Base-by-base conservation (phyloP, 2,888 invertebrate species). In the Ectropis crepuscularia region DNA sequence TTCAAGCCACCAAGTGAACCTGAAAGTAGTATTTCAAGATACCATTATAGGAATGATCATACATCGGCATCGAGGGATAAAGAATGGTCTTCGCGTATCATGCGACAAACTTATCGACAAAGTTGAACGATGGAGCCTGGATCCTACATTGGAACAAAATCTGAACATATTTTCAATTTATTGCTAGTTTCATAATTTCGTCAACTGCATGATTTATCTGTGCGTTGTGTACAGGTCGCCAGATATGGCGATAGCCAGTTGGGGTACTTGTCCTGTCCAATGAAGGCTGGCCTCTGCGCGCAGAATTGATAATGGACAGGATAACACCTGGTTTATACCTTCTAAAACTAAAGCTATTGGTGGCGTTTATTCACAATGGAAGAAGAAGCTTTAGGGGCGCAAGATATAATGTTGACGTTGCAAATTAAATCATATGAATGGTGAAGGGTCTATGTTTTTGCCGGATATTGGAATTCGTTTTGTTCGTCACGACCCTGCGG, bases 291-390 rank as follows among this genome's bases (percentile, higher is more conserved):
- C 72, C 73, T 72, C 73, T 74, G 78, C 78, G 78, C 72, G 59
- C 66, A 77, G 88, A 86, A 87, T 86, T 83, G 83, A 83, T 85
- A 89, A 87, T 85, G 71, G 72, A 78, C 82, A 83, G 86, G 86
- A 87, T 87, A 87, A 87, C 88, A 89, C 86, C 87, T 88, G 87
- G 84, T 73, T 70, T 72, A 71, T 73, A 78, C 77, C 16, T 46
- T 46, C 5, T 16, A 38, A 55, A 45, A 36, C 45, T 37, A 37
- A 41, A 45, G 37, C 45, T 46, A 53, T 11, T 42, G 5, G 45
- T 11, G 11, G 11, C n/a, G 6, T 9, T 41, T 41, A 41, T 9
- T 41, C 41, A 41, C 41, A 41, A 28, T 28, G 16, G 16, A 28
- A 2, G 16, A 28, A 28, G 16, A 2, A 28, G 2, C 16, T 28